These are phyloP conservation scores for Sakesphorus luctuosus DNA, from an alignment of 2,113 vertebrate genomes.

Conservation along the genomic window DNA sequence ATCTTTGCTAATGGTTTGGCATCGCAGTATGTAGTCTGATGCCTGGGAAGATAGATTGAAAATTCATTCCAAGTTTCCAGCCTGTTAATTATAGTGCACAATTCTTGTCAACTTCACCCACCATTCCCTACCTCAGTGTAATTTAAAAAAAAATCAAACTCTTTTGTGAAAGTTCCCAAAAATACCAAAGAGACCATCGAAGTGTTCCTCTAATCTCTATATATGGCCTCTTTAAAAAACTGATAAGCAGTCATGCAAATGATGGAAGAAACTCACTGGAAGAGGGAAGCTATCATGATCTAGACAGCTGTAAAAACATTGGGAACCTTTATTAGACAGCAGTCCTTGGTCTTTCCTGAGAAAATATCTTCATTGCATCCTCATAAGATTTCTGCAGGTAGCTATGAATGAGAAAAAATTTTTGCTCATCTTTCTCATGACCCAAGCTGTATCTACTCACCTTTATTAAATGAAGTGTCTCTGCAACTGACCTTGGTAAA, in stretches of 20 bases:
- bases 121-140: not conserved
- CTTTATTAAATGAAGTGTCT: slow-evolving; percentile 11
- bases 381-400: not conserved
- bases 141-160: not conserved
- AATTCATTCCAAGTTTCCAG: not conserved
- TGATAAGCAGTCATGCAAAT: not conserved
- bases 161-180: not conserved
- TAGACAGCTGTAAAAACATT: not conserved
- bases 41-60: not conserved
- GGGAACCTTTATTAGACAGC: not conserved
- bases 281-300: not conserved
- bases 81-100: slow-evolving; percentile 20
- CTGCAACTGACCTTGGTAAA: not conserved
- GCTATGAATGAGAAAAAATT: not conserved
- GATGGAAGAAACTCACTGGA: slow-evolving; percentile 1
- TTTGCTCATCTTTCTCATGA: not conserved
- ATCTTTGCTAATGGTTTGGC: not conserved
- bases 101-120: not conserved
- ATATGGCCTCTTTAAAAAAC: not conserved
- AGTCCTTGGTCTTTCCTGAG: slow-evolving; percentile 35
- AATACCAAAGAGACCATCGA: not conserved
- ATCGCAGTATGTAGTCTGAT: not conserved
- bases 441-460: slow-evolving; percentile 21
- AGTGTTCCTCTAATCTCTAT: not conserved
- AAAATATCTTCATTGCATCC: not conserved